Base-by-base conservation (phyloP, 2,113 vertebrate species). In the Verasper variegatus region DNA sequence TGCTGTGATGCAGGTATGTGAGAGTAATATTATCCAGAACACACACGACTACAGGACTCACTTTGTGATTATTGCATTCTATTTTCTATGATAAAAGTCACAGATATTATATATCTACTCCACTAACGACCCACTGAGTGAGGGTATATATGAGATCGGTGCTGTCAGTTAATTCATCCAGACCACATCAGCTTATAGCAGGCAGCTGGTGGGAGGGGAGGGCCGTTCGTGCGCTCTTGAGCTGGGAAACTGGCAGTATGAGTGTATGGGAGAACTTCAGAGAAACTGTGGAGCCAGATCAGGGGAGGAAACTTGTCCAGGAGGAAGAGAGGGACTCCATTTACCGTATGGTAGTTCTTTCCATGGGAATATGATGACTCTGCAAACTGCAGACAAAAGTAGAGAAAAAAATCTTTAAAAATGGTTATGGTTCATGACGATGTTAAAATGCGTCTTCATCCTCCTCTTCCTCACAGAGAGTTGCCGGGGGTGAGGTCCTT, bases 51-150 rank as follows among this genome's bases (percentile, higher is more conserved):
- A 92, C 84, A 76, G 81, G 86, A 91, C 90, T 93, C 60, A 90
- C 78, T 88, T 78, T 76, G 86, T 86, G 83, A 89, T 93, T 92
- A 92, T 92, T 94, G 93, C 89, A 88, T 82, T 91, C 89, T 93
- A 91, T 86, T 80, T 76, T 85, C 79, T 89, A 86, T 88, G 80
- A 82, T 85, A 76, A 77, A 89, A 72, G 79, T 91, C 84, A 92
- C 91, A 86, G 70, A 86, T 81, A 90, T 80, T 79, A 86, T 24
- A 40, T 45, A 23, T 54, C 85, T 88, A 91, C 78, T 80, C 78
- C 85, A 86, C 87, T 67, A 87, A 84, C 61, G 52, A 67, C 86
- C 80, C 85, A 60, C 45, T 71, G 80, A 80, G 78, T 27, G 71
- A 70, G 74, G 84, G 73, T 81, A 63, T 63, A 31, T 23, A 56